A percentile compares a stretch with the other conserved stretches of the same genome.
These are phyloP conservation scores for Leptinotarsa juncta DNA, from an alignment of 2,888 invertebrate species.

Conservation along the genomic window DNA sequence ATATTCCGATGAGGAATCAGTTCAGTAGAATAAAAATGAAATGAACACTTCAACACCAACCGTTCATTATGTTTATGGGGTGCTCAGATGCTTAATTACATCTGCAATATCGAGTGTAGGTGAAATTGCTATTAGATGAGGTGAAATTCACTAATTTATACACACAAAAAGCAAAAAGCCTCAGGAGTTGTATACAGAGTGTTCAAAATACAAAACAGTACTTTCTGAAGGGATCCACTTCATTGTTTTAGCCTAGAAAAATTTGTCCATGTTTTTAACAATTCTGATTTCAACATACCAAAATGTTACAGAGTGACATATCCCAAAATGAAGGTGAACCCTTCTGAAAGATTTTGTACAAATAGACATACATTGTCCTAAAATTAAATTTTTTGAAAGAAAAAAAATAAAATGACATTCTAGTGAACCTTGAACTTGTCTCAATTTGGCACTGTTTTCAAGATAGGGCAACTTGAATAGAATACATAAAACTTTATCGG, in stretches of 20 bases:
- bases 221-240: neutral
- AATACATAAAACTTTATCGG: conserved; percentile 10
- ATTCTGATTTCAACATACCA: no score
- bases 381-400: neutral
- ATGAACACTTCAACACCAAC: neutral
- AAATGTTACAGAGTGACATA: no score
- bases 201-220: conserved; percentile 7
- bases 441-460: conserved; percentile 35
- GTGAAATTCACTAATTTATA: conserved; percentile 5
- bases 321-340: neutral
- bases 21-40: neutral
- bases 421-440: conserved; percentile 28
- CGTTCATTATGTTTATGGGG: neutral
- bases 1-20: neutral
- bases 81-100: neutral
- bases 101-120: neutral
- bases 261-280: neutral
- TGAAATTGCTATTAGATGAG: neutral
- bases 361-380: neutral
- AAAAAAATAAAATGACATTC: neutral
- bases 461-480: conserved; percentile 16
- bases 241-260: neutral
- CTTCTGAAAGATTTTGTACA: neutral
- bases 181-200: neutral
- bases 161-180: neutral